Base-by-base conservation (phyloP, 2,797 vertebrate species). In the Karalla daura region DNA sequence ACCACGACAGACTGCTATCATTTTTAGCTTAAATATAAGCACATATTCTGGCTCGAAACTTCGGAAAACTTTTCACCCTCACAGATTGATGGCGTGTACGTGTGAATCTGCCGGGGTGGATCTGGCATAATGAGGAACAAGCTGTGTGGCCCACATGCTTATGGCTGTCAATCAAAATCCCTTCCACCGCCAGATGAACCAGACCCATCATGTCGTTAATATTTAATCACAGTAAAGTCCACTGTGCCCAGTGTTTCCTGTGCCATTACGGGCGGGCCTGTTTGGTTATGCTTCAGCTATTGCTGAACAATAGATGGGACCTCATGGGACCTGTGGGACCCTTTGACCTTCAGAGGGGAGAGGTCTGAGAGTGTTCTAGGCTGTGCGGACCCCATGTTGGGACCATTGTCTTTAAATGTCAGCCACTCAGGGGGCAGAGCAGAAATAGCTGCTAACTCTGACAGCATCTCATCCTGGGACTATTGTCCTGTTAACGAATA, bases 341-440 rank as follows among this genome's bases (percentile, higher is more conserved):
- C 67, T 18, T 13, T 83, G 80, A 86, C 86, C 82, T 83, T 86
- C 70, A 68, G 56, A 64, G 80, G 53, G 78, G 59, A 86, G 66
- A 85, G 83, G 88, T 87, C 86, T 75, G 51, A 23, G 70, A 59
- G 61, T 63, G 75, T 62, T 46, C 63, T 66, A 65, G 63, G 61
- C 47, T 23, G 53, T 40, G 49, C 32, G 14, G 83, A 73, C 72
- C 75, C 66, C 82, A 70, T 76, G 45, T 70, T 51, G 84, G 60
- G 74, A 52, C 69, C 70, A 88, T 91, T 92, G 85, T 91, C 67
- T 78, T 20, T 45, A 78, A 90, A 91, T 88, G 86, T 76, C 85
- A 87, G 50, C 71, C 36, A 39, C 56, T 74, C 55, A 11, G 69
- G 68, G 67, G 67, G 41, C 18, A 67, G 70, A 71, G 41, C n/a